Base-by-base conservation (phyloP, 2,888 invertebrate genomes). In the Hirtodrosophila cameraria region DNA sequence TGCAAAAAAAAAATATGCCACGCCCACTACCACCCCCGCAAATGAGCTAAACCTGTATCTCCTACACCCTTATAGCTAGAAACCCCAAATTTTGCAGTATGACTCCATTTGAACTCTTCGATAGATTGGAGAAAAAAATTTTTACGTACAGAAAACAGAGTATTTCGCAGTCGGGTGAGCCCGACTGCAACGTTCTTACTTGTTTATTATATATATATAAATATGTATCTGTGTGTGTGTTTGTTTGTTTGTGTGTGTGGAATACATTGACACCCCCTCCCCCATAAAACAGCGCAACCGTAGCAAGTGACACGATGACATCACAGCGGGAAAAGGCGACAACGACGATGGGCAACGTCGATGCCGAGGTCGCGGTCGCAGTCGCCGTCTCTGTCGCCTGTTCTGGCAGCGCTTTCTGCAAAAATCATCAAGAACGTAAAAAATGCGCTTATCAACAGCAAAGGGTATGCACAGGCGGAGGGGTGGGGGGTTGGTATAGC, bases 301-400 rank as follows among this genome's bases (percentile, higher is more conserved):
- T 45, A 18, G 27, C 70, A 69, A 75, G 75, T 70, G 70, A 61
- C 71, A 63, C 41, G 72, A 73, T 73, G 72, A 73, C 72, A 73
- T 72, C 72, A 72, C 75, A 65, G 46, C 7, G 3, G 23, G 23
- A 7, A 23, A 7, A 23, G 68, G 58, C 65, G 54, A 54, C 35
- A n/a, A 53, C 43, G 52, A 68, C 38, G 45, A 54, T 62, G 46
- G 28, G 46, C 48, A 49, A 45, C 45, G 60, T 36, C 62, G 48
- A 42, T 30, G 62, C 25, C 48, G 69, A 64, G 53, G 55, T 64
- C 55, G 53, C 52, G 30, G 43, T 36, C 41, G 57, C 30, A 31
- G 20, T 31, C 18, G 18, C 18, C 18, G 18, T 20, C 18, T 2
- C 18, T 3, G 18, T 20, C 16, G 46, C 46, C 35, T 39, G 39